Base-by-base conservation (phyloP, 2,888 invertebrate genomes). In the Galerucella calmariensis region DNA sequence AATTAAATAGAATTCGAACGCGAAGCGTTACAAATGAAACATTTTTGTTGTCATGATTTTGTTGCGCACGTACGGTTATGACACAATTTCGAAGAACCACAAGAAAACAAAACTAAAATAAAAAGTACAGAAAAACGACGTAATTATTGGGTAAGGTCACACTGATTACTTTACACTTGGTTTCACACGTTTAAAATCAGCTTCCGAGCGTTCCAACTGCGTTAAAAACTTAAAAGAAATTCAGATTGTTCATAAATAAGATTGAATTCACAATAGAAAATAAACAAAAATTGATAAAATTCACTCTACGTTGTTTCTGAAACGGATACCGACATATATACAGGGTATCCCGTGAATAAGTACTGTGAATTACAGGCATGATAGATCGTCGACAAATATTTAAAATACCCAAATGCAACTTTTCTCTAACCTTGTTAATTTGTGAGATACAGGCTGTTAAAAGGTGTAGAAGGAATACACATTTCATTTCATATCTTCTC, bases 121-220 rank as follows among this genome's bases (percentile, higher is more conserved):
- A 74, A 73, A 75, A 73, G 67, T 58, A 74, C 69, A 68, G 69
- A 79, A 80, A 75, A 79, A 77, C 77, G 73, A 76, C 70, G 78
- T 76, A 79, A 79, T 79, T 81, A 81, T 82, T 81, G 81, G 81
- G 82, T 83, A 82, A 84, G 83, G 84, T 84, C 83, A 82, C 81
- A 79, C 81, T 77, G 81, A 82, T 83, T 79, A 84, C 83, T 84
- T 84, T 81, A 83, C 83, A 83, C 82, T 84, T 76, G 81, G 82
- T 69, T 83, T 79, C 78, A 80, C 81, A 78, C 70, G 74, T 75
- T 72, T 72, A 65, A 63, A 72, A 72, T 62, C 58, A 72, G 46
- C 69, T 72, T 72, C 69, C 56, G 61, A 69, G 68, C 69, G 71
- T 69, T 67, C 63, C 72, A 61, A 74, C 69, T 67, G 59, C 46